Evolutionary conservation across 2,888 invertebrate species (phyloP).

Genomic region (Barypeithes pellucidus): DNA sequence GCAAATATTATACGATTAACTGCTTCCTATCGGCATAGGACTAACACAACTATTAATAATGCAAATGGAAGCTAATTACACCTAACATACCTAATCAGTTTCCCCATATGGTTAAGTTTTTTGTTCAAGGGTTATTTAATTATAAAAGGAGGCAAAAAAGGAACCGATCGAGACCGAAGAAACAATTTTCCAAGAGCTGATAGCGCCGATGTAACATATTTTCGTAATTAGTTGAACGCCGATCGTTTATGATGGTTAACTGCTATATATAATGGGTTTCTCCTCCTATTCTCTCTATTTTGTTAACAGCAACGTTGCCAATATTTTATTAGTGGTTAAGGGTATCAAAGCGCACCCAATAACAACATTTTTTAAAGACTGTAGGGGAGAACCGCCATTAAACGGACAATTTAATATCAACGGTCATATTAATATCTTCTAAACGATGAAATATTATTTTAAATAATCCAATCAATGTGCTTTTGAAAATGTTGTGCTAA

Average conservation of each 20-base stretch:
- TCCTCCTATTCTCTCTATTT: background rate
- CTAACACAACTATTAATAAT: background rate
- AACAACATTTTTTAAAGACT: too few relatives aligned
- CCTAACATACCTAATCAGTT: background rate
- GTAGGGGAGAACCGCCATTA: too few relatives aligned
- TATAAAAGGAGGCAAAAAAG: slow-evolving; percentile 14
- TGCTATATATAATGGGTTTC: slow-evolving; percentile 14
- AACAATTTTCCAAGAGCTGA: slow-evolving; percentile 19
- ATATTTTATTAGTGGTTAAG: background rate
- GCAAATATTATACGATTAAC: too few relatives aligned
- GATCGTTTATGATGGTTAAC: slow-evolving; percentile 25
- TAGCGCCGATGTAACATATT: slow-evolving; percentile 21
- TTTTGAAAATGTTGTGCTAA: too few relatives aligned
- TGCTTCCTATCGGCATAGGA: too few relatives aligned
- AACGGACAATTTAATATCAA: too few relatives aligned
- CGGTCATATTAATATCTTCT: too few relatives aligned
- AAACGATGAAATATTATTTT: too few relatives aligned
- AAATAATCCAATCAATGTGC: too few relatives aligned
- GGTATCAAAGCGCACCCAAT: too few relatives aligned
- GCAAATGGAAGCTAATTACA: background rate
- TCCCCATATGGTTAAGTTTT: background rate
- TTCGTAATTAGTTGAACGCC: slow-evolving; percentile 17
- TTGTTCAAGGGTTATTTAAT: background rate
- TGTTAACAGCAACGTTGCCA: slow-evolving; percentile 5
- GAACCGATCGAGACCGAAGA: background rate